Conservation (phyloP, 2,797 vertebrate species). For the Lacerta bilineata region DNA sequence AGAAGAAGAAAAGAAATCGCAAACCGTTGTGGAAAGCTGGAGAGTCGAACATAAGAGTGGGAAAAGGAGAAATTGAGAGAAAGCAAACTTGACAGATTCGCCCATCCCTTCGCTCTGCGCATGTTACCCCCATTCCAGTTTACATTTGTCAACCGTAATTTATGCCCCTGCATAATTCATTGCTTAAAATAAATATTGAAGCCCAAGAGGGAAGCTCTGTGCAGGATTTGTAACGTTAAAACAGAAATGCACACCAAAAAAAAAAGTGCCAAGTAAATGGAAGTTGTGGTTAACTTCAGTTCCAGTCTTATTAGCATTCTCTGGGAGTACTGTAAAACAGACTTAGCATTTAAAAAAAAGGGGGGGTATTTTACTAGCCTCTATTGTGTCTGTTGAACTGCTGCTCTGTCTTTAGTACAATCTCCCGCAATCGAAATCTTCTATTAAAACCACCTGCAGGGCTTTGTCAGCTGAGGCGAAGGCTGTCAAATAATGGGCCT, state of each 20-base stretch:
- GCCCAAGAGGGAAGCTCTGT: slow-evolving; percentile 73
- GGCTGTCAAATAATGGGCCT: slow-evolving; percentile 80
- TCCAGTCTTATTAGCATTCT: slow-evolving; percentile 65
- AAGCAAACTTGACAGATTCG: no score
- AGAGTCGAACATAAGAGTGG: no score
- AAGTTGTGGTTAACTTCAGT: slow-evolving; percentile 61
- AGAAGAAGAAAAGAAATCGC: no score
- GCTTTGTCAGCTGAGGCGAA: slow-evolving; percentile 81
- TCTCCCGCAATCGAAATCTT: slow-evolving; percentile 78
- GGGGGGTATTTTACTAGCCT: slow-evolving; percentile 75
- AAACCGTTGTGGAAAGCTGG: no score
- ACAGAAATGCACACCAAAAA: slow-evolving; percentile 26
- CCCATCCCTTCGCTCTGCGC: no score
- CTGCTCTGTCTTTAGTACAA: slow-evolving; percentile 81
- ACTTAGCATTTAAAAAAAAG: neutral
- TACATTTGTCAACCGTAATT: slow-evolving; percentile 79
- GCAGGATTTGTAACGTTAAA: slow-evolving; percentile 62
- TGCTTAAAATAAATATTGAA: slow-evolving; percentile 81
- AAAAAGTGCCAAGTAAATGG: slow-evolving; percentile 52
- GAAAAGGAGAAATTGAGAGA: no score
- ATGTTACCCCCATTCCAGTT: slow-evolving; percentile 41
- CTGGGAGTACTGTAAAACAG: slow-evolving; percentile 66
- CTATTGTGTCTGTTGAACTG: slow-evolving; percentile 85
- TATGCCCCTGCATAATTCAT: slow-evolving; percentile 76
- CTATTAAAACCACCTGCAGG: slow-evolving; percentile 87